These are phyloP conservation scores for Uria aalge DNA, from an alignment of 2,113 vertebrate species.

Conservation along the genomic window DNA sequence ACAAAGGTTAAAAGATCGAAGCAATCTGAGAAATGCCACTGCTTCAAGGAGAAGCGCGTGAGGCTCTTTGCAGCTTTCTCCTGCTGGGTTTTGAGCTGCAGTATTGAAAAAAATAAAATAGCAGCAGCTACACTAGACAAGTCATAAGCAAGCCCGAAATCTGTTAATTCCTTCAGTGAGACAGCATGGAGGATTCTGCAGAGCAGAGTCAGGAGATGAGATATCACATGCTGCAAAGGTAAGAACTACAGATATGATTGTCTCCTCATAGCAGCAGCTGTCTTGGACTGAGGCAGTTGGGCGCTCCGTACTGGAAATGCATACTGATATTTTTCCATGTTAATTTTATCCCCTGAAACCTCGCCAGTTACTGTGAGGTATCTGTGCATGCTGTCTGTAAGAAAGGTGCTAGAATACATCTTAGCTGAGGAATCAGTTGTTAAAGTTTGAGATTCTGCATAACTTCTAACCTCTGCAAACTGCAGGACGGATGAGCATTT, in stretches of 20 bases:
- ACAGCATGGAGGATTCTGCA: conserved; percentile 64
- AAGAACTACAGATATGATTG: background rate
- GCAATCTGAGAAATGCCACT: background rate
- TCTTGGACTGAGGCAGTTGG: background rate
- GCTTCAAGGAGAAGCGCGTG: background rate
- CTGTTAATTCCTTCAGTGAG: background rate
- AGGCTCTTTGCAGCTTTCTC: background rate
- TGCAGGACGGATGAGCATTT: background rate
- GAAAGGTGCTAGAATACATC: background rate
- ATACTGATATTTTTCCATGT: background rate
- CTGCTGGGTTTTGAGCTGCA: conserved; percentile 12
- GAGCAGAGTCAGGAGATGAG: conserved; percentile 67
- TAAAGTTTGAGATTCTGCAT: background rate
- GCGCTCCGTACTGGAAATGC: background rate
- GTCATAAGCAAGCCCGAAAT: background rate
- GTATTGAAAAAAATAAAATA: background rate
- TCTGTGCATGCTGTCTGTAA: background rate
- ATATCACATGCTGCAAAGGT: conserved; percentile 78
- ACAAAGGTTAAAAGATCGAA: conserved; percentile 38
- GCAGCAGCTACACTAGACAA: background rate
- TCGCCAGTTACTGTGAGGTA: background rate
- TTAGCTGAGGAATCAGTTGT: background rate
- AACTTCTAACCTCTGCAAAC: background rate
- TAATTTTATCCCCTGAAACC: background rate
- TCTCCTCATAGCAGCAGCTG: background rate